These are phyloP conservation scores for Ypsolopha scabrella DNA, from an alignment of 2,888 invertebrate genomes.

Conservation along the genomic window DNA sequence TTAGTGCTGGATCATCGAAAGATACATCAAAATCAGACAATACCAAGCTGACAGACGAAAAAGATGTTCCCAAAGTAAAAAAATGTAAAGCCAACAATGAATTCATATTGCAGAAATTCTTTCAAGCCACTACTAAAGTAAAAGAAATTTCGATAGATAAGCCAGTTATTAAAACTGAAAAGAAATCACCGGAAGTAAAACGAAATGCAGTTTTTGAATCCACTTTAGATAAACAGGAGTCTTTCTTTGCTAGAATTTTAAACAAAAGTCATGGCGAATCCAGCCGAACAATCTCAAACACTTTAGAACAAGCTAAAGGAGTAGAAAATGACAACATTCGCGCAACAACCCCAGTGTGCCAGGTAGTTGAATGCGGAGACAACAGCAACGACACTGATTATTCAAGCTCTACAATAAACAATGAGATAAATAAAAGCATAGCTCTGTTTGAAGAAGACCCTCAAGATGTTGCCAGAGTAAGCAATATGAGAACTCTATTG, in stretches of 20 bases:
- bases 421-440: constrained; percentile 59
- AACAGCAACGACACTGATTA: constrained; percentile 50
- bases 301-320: constrained; percentile 4
- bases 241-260: constrained; percentile 57
- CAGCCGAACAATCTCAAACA: not conserved
- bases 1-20: constrained; percentile 51
- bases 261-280: constrained; percentile 14
- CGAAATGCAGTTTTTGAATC: constrained; percentile 21
- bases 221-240: constrained; percentile 47
- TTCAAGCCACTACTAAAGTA: constrained; percentile 19
- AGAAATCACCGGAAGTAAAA: not conserved
- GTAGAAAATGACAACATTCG: constrained; percentile 7
- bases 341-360: constrained; percentile 33
- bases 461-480: constrained; percentile 33
- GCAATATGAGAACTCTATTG: constrained; percentile 37
- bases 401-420: constrained; percentile 55
- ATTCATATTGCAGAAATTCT: constrained; percentile 36
- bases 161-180: not conserved
- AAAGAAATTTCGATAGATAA: constrained; percentile 5
- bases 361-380: constrained; percentile 35
- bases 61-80: constrained; percentile 7
- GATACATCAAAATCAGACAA: constrained; percentile 8
- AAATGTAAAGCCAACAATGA: constrained; percentile 26
- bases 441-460: constrained; percentile 54
- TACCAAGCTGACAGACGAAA: constrained; percentile 10